Conservation (phyloP, 2,113 vertebrate genomes). For the Murina feae region DNA sequence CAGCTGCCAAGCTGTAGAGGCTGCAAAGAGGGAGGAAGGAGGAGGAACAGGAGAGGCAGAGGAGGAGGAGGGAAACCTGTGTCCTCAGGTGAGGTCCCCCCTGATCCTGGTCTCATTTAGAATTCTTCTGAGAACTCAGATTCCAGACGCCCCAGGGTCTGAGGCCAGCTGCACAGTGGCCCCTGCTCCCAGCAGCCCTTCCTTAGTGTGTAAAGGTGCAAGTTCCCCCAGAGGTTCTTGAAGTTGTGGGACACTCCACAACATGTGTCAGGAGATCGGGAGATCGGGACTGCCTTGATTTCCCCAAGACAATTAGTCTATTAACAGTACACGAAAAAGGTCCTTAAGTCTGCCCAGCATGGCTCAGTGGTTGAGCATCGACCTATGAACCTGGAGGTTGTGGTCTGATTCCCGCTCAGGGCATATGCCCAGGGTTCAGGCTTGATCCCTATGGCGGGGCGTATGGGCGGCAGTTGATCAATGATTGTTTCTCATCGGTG, state of each 20-base stretch:
- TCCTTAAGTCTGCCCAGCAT: too few relatives aligned
- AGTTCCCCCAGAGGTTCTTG: neutral
- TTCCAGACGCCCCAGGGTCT: neutral
- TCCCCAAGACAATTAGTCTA: neutral
- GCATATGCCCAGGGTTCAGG: too few relatives aligned
- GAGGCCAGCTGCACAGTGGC: neutral
- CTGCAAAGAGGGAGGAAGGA: neutral
- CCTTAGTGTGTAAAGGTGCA: neutral
- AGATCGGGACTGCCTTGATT: neutral
- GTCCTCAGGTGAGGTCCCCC: neutral
- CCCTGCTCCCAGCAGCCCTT: neutral
- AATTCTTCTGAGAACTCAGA: neutral
- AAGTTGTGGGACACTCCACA: too few relatives aligned
- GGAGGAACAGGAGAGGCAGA: neutral
- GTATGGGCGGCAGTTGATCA: too few relatives aligned
- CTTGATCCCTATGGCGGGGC: too few relatives aligned
- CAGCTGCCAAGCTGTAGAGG: neutral
- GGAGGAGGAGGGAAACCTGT: fast-evolving
- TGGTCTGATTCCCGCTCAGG: too few relatives aligned
- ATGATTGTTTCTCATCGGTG: too few relatives aligned
- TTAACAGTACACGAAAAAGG: neutral
- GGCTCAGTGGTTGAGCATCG: too few relatives aligned
- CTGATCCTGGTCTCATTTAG: neutral
- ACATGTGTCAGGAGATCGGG: neutral
- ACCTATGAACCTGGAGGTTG: too few relatives aligned